Conservation (phyloP, 2,888 invertebrate species). For the Synergus gifuensis region DNA sequence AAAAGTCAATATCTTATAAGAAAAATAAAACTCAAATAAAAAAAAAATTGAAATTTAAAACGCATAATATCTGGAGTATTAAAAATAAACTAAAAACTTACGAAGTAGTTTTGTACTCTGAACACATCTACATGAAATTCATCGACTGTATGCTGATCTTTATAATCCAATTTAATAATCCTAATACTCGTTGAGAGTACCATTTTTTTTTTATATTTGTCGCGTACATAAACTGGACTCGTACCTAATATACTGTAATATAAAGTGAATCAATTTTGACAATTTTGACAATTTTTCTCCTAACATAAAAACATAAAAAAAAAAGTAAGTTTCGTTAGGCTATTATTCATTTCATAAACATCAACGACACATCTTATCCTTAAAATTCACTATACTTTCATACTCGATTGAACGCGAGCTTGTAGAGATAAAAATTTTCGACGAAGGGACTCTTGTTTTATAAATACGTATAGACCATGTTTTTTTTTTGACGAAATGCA, state of each 20-base stretch:
- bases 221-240: background rate
- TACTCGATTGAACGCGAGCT: background rate
- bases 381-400: slow-evolving; percentile 3
- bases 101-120: slow-evolving; percentile 25
- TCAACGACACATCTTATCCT: background rate
- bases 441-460: background rate
- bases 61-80: background rate
- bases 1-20: background rate
- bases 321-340: background rate
- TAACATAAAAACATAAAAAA: background rate
- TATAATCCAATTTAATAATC: background rate
- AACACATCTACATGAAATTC: background rate
- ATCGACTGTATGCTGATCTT: background rate
- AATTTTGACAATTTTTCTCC: background rate
- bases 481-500: background rate
- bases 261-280: background rate
- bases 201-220: background rate
- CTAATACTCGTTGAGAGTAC: slow-evolving; percentile 23
- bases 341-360: background rate
- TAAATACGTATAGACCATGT: background rate
- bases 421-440: background rate
- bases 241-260: background rate
- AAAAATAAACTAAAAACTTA: background rate
- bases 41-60: background rate
- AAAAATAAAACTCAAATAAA: slow-evolving; percentile 5